Evolutionary conservation across 2,113 vertebrate genomes (phyloP), one percentile per base, ranked within the genome.

Genomic region (Bubo scandiacus): DNA sequence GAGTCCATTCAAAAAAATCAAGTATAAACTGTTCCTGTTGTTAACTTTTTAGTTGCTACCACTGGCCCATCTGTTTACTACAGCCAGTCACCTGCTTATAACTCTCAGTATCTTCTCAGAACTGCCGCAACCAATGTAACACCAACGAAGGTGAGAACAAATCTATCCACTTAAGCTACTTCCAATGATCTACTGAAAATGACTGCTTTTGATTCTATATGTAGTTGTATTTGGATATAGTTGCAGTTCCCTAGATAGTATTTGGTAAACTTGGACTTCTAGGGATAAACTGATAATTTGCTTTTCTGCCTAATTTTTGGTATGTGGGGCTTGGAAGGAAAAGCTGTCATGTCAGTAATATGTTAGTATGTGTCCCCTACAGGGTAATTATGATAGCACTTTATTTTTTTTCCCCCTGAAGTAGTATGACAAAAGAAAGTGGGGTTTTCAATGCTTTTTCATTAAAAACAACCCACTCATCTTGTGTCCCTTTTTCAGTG

Each of bases 71-170:
- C 99, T 90, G 98, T 97, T 55, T 99, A 98, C 97, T 99, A 99
- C 98, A 99, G 97, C 94, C 99, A 99, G 88, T 99, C 99, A 90
- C 98, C 99, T 95, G 99, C 98, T 75, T 99, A 99, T 97, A 99
- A 99, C 97, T 99, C 99, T 63, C 99, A 99, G 94, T 99, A 99
- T 97, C 99, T 99, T 95, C 98, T 99, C 61, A 98, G 99, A 95
- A 98, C 99, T 96, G 98, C 99, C 62, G 98, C 99, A 90, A 96
- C 96, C 58, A 99, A 99, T 96, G 98, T 99, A 84, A 99, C 99
- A 26, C 99, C 99, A 93, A 99, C 99, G 29, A 99, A 99, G 99
- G 99, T 99, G 98, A 96, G 88, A 96, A 86, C 19, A 58, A 52
- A 8, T 65, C 12, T 70, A 12, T 72, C 62, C 10, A 2, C 12